Evolutionary conservation across 2,113 vertebrate genomes (phyloP).

Genomic region (Corythaeola cristata): DNA sequence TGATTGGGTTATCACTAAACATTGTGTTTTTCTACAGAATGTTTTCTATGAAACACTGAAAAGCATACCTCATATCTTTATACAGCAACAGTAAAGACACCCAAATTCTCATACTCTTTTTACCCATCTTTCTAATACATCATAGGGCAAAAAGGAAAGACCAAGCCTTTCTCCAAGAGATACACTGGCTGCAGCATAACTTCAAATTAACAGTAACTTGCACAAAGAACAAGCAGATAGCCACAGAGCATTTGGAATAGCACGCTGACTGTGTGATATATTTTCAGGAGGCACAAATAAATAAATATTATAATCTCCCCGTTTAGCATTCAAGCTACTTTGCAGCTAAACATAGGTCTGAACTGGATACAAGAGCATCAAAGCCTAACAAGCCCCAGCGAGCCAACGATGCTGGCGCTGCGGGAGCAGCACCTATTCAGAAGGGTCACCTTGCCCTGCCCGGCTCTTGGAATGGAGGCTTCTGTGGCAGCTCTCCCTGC

Average conservation of each 20-base stretch:
- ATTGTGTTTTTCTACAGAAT: neutral
- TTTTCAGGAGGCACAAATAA: no score
- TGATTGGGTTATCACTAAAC: neutral
- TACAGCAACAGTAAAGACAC: neutral
- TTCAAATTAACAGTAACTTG: rapidly evolving
- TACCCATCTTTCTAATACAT: neutral
- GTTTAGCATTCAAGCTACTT: neutral
- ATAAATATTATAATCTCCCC: neutral
- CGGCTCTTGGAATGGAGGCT: rapidly evolving
- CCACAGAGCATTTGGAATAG: neutral
- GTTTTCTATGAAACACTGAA: neutral
- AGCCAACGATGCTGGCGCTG: neutral
- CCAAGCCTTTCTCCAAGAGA: neutral
- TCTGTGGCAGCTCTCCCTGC: neutral
- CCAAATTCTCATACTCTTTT: neutral
- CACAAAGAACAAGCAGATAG: neutral
- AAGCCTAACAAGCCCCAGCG: neutral
- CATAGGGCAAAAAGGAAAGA: neutral
- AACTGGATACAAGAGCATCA: neutral
- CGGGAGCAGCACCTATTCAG: neutral
- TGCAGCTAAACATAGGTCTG: neutral
- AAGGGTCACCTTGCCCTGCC: neutral
- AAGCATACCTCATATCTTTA: neutral
- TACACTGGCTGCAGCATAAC: neutral
- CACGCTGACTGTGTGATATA: neutral